Conservation (phyloP, 2,113 vertebrate genomes). For the Sinocyclocheilus rhinocerous region DNA sequence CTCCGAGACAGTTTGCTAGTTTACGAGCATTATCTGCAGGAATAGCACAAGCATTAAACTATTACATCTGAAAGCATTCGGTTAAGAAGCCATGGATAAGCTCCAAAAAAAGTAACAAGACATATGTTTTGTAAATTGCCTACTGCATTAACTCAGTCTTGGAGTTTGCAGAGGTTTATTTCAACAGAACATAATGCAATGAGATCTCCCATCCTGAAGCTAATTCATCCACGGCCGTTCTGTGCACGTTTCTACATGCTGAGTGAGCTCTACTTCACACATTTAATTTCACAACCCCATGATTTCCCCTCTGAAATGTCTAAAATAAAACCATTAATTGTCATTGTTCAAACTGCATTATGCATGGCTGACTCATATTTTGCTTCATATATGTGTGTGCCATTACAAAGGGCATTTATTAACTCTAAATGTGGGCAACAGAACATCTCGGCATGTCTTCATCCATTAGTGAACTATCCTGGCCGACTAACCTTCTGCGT, state of each 20-base stretch:
- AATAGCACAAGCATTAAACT: not conserved
- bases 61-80: not conserved
- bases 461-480: not conserved
- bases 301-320: not conserved
- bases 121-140: conserved; percentile 19
- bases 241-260: not conserved
- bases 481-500: not conserved
- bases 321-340: conserved; percentile 29
- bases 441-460: not conserved
- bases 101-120: not conserved
- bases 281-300: conserved; percentile 4
- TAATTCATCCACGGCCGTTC: not conserved
- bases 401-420: not conserved
- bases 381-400: not conserved
- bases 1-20: not conserved
- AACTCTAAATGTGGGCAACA: not conserved
- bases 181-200: conserved; percentile 10
- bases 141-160: not conserved
- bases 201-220: conserved; percentile 21
- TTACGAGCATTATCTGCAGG: conserved; percentile 1
- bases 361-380: conserved; percentile 17
- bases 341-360: conserved; percentile 13
- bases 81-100: not conserved
- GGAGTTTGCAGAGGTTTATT: not conserved
- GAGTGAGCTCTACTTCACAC: conserved; percentile 16